Evolutionary conservation across 1,140 invertebrate species (phyloP).

Genomic region (Drosophila asahinai): DNA sequence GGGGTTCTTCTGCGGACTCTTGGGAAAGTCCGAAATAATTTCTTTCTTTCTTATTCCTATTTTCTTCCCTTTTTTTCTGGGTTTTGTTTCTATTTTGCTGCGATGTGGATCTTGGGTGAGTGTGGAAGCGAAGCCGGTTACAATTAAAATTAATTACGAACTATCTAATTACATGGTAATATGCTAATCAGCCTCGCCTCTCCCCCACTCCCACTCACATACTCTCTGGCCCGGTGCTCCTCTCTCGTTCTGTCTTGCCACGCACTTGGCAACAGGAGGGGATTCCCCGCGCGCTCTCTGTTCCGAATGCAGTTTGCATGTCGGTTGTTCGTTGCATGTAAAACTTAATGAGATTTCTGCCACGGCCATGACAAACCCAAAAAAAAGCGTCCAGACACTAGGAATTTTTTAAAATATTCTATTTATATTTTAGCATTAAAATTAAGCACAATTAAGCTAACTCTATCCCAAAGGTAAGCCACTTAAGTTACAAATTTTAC

Average conservation of each 20-base stretch:
- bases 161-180: conserved; percentile 75
- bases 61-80: conserved; percentile 8
- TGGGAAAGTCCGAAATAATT: conserved; percentile 59
- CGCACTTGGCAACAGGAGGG: conserved; percentile 55
- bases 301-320: conserved; percentile 55
- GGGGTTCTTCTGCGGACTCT: conserved; percentile 9
- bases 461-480: no score
- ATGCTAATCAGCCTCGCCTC: conserved; percentile 68
- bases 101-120: conserved; percentile 16
- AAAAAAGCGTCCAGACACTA: conserved; percentile 19
- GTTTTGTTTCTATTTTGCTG: conserved; percentile 19
- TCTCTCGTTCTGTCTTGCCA: conserved; percentile 41
- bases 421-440: neutral
- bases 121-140: conserved; percentile 41
- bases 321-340: conserved; percentile 57
- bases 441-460: neutral
- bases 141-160: conserved; percentile 77
- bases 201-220: conserved; percentile 6
- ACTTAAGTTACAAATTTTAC: no score
- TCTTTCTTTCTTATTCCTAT: neutral
- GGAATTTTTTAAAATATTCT: neutral
- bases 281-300: neutral
- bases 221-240: conserved; percentile 11
- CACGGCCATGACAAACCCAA: conserved; percentile 55
- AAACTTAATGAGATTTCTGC: conserved; percentile 64